A percentile compares a stretch with the other conserved stretches of the same genome.
Conservation (phyloP, 2,888 invertebrate genomes). For the Limnephilus lunatus region DNA sequence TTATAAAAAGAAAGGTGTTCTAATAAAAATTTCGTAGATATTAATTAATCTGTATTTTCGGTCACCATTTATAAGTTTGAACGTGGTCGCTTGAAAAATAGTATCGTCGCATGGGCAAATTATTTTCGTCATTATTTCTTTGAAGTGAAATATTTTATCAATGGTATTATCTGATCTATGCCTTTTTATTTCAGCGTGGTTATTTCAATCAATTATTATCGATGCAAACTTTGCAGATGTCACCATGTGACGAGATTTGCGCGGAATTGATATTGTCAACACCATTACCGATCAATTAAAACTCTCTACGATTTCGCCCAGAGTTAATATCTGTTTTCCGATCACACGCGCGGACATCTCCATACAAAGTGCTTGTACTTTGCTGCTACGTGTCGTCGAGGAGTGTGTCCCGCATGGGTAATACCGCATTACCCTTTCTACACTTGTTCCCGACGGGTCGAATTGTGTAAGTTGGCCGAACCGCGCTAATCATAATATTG, state of each 20-base stretch:
- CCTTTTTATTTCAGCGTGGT: neutral
- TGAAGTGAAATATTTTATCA: no score
- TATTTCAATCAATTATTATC: neutral
- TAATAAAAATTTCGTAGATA: no score
- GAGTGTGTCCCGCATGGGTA: neutral
- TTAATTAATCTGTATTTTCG: no score
- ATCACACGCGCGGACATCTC: neutral
- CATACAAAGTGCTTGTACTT: neutral
- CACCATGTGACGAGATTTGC: neutral
- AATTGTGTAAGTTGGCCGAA: neutral
- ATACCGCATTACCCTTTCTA: neutral
- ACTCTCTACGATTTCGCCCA: neutral
- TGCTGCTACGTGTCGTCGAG: neutral
- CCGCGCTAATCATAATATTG: neutral
- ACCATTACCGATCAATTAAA: neutral
- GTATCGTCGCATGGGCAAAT: no score
- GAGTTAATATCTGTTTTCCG: neutral
- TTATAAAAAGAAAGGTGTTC: no score
- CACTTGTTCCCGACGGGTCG: neutral
- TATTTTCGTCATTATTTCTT: no score
- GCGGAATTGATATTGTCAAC: neutral
- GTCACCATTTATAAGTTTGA: no score
- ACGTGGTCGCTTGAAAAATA: no score
- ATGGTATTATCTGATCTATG: no score
- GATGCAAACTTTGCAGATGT: neutral